These are phyloP conservation scores for Hippopotamus amphibius DNA, from an alignment of 2,113 vertebrate genomes.

Conservation along the genomic window DNA sequence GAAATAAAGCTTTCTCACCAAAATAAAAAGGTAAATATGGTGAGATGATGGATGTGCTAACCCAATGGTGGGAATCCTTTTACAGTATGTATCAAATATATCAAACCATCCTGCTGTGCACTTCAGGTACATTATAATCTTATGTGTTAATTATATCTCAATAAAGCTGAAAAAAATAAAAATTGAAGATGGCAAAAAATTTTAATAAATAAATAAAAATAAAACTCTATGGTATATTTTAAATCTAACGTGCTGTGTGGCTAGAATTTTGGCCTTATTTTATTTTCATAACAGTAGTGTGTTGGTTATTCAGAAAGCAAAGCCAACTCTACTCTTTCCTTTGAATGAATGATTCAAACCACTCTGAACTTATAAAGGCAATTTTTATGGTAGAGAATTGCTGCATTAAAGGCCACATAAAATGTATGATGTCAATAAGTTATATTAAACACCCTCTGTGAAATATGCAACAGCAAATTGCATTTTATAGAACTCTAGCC, in stretches of 20 bases:
- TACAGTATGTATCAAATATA: background rate
- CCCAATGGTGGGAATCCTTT: background rate
- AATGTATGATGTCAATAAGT: conserved; percentile 21
- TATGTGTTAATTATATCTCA: background rate
- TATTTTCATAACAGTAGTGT: background rate
- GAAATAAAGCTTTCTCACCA: background rate
- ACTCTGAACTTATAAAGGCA: conserved; percentile 33
- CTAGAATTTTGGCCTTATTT: background rate
- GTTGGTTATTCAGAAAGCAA: background rate
- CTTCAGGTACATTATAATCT: background rate
- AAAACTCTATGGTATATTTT: background rate
- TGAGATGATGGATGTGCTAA: background rate
- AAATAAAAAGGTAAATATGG: background rate
- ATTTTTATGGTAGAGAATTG: background rate
- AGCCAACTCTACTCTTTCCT: background rate
- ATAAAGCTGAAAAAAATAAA: background rate
- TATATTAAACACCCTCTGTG: conserved; percentile 27
- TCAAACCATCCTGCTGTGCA: background rate
- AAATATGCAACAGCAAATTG: background rate
- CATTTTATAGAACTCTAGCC: background rate
- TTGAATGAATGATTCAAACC: conserved; percentile 24
- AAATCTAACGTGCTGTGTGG: background rate
- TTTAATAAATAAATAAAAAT: background rate
- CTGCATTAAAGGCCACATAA: conserved; percentile 25
- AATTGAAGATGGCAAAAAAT: background rate